Evolutionary conservation across 2,888 invertebrate genomes (phyloP), one percentile per base, ranked within the genome.

Genomic region (Mesorhabditis belari): DNA sequence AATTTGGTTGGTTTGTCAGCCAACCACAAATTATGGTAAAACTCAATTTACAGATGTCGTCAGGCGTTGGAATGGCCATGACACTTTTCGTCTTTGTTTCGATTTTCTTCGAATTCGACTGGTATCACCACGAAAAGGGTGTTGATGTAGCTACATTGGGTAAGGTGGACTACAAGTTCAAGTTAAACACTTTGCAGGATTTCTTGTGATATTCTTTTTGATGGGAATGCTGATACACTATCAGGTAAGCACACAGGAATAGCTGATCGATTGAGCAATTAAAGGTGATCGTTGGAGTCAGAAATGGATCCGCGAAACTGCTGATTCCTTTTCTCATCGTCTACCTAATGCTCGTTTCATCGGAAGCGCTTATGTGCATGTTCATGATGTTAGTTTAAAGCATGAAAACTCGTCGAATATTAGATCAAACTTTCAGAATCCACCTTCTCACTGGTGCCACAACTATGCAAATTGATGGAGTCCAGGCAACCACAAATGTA

Each of bases 21-120:
- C 12, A 35, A 35, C 12, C 12, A 1, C 12, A 1, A 35, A 35
- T 17, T 12, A 35, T 35, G 44, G 12, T 35, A 35, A 1, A 35
- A 17, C 54, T 24, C 52, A 26, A 27, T 23, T 28, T 58, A 29
- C 29, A 67, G 64, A 55, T 69, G 19, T 53, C 63, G 5, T 65
- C 67, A 4, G 69, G 67, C 6, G 63, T 77, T 49, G 77, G 77
- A 12, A 67, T 77, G 55, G 67, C 73, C n/a, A 65, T 73, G 52
- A 66, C 71, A 0, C 29, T 77, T 12, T 66, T 78, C 61, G 59
- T 72, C 17, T 79, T 78, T 58, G 63, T 79, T 28, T 71, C 69
- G 44, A 62, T 69, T 52, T 71, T 78, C 63, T 78, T 78, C 63
- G 78, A 78, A 61, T 78, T 79, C 63, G 68, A 75, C 64, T 78